phyloP scores from a whole-genome alignment of 1,140 invertebrate species.

The Anthonomus grandis region DNA sequence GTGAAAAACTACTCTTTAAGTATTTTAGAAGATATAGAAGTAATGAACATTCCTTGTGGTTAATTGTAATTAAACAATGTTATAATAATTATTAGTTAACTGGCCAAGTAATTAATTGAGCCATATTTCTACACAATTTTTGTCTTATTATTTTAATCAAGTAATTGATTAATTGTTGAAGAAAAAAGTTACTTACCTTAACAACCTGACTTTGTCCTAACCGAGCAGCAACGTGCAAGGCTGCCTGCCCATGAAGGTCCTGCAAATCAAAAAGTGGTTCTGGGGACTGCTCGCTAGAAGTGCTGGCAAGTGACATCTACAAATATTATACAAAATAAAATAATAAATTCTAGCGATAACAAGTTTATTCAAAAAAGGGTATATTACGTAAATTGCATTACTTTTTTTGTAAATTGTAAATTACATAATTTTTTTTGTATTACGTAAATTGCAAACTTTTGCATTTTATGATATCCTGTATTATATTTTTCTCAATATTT shows the following conservation, averaged over 20 bases:
- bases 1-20: no score
- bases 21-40: background rate
- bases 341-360: no score
- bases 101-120: background rate
- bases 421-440: background rate
- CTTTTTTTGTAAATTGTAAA: constrained; percentile 1
- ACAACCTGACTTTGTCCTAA: constrained; percentile 76
- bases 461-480: no score
- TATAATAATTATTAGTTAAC: background rate
- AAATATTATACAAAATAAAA: constrained; percentile 13
- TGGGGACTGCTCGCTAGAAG: constrained; percentile 45
- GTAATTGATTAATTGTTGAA: background rate
- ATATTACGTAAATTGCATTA: background rate
- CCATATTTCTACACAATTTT: background rate
- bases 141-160: background rate
- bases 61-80: background rate
- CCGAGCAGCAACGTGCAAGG: constrained; percentile 77
- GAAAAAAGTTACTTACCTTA: constrained; percentile 47
- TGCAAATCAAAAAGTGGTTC: constrained; percentile 45
- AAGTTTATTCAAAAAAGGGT: no score
- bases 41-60: background rate
- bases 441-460: no score
- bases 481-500: no score
- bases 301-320: constrained; percentile 43
- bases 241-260: constrained; percentile 70